phyloP scores from a whole-genome alignment of 2,797 vertebrate species.

The Falco novaeseelandiae region DNA sequence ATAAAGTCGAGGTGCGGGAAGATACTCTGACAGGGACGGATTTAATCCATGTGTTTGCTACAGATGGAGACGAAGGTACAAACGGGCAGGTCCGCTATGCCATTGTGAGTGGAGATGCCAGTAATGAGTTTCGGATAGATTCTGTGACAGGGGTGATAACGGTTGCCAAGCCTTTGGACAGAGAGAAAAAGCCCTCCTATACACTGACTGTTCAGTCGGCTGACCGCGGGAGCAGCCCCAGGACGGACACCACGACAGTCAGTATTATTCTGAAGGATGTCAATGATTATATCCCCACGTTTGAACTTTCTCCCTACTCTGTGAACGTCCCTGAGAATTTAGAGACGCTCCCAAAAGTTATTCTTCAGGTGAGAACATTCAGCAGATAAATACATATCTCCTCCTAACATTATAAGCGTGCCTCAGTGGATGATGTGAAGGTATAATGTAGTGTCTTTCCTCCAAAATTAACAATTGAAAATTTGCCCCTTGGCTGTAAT shows the following conservation, averaged over 20 bases:
- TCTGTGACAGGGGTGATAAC: slow-evolving; percentile 91
- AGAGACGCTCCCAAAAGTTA: slow-evolving; percentile 81
- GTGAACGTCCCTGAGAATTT: slow-evolving; percentile 89
- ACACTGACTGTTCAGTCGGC: slow-evolving; percentile 86
- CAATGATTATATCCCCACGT: slow-evolving; percentile 91
- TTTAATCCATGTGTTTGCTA: slow-evolving; percentile 87
- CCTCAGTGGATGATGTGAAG: neutral
- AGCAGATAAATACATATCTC: neutral
- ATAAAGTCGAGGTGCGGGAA: slow-evolving; percentile 89
- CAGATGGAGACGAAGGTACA: slow-evolving; percentile 89
- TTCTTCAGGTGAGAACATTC: slow-evolving; percentile 88
- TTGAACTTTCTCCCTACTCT: slow-evolving; percentile 92
- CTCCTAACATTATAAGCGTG: neutral
- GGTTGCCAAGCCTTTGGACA: slow-evolving; percentile 89
- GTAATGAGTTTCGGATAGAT: slow-evolving; percentile 89
- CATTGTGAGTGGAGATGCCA: slow-evolving; percentile 79
- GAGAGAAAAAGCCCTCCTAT: slow-evolving; percentile 84
- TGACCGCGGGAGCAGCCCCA: slow-evolving; percentile 90
- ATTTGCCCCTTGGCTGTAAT: neutral
- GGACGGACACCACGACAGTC: slow-evolving; percentile 84
- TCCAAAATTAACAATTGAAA: neutral
- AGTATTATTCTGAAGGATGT: slow-evolving; percentile 87
- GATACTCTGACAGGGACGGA: slow-evolving; percentile 89
- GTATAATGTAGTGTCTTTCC: neutral
- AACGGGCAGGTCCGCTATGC: slow-evolving; percentile 94